These are phyloP conservation scores for Drosophila orena DNA, from an alignment of 1,140 invertebrate genomes.

Conservation along the genomic window DNA sequence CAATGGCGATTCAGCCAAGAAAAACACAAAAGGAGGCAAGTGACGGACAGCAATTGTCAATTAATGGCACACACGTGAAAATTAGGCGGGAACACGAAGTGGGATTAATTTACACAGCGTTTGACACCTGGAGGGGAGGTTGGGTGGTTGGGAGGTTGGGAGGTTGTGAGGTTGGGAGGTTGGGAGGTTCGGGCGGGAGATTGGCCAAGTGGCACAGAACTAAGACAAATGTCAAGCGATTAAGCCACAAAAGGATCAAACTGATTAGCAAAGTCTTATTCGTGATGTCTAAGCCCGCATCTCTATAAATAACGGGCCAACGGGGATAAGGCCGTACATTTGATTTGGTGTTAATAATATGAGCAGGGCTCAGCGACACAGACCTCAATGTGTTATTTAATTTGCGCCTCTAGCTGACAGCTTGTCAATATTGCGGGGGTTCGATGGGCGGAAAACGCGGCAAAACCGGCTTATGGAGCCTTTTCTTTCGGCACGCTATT, in stretches of 20 bases:
- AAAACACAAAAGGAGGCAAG: constrained; percentile 11
- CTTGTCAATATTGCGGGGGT: constrained; percentile 33
- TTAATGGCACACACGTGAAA: constrained; percentile 68
- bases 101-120: constrained; percentile 69
- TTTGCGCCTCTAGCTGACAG: constrained; percentile 66
- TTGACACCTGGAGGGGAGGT: constrained; percentile 50
- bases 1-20: constrained; percentile 28
- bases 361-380: constrained; percentile 57
- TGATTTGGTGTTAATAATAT: constrained; percentile 80
- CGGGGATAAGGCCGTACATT: constrained; percentile 34
- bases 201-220: constrained; percentile 34
- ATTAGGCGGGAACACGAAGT: constrained; percentile 55
- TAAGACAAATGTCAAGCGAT: constrained; percentile 81
- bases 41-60: constrained; percentile 55
- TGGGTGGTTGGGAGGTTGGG: too few relatives aligned
- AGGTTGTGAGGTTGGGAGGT: too few relatives aligned
- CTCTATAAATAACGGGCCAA: constrained; percentile 33
- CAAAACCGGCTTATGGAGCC: constrained; percentile 46
- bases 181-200: neutral
- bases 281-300: constrained; percentile 11
- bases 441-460: neutral
- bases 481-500: constrained; percentile 66
- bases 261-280: constrained; percentile 77
- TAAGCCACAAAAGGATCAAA: constrained; percentile 76
- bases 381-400: constrained; percentile 73